Conservation (phyloP, 2,797 vertebrate genomes). For the Sebastiscus tertius region DNA sequence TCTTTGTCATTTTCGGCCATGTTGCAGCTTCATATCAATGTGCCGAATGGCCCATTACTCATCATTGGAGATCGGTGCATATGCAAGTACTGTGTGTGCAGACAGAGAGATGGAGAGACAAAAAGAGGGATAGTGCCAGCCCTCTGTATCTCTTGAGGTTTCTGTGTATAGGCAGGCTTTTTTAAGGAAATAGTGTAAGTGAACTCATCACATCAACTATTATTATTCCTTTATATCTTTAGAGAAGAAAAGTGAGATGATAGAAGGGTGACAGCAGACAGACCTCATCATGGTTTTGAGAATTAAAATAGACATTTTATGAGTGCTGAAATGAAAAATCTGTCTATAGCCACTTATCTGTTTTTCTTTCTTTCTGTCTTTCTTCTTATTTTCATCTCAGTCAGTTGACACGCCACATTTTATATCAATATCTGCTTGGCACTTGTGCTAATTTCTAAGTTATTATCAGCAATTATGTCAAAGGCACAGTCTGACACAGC, state of each 20-base stretch:
- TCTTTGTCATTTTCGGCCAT: conserved; percentile 63
- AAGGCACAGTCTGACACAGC: conserved; percentile 7
- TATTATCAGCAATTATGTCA: conserved; percentile 31
- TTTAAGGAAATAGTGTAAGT: conserved; percentile 9
- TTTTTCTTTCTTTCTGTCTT: not conserved
- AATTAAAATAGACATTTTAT: not conserved
- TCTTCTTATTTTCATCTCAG: not conserved
- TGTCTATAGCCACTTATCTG: not conserved
- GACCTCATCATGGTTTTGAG: not conserved
- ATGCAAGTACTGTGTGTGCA: not conserved
- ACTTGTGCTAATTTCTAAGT: not conserved
- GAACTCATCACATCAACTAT: conserved; percentile 15
- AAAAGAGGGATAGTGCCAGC: not conserved
- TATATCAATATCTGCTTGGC: not conserved
- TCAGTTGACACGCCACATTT: not conserved
- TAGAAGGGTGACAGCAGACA: not conserved
- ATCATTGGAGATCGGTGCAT: conserved; percentile 43
- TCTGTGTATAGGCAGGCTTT: conserved; percentile 15
- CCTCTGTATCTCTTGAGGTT: conserved; percentile 2
- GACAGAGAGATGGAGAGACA: not conserved
- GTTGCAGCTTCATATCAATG: conserved; percentile 54
- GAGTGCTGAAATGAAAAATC: not conserved
- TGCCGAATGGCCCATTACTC: conserved; percentile 58
- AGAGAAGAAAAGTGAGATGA: not conserved
- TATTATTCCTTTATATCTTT: not conserved